Evolutionary conservation across 1,140 invertebrate genomes (phyloP), one percentile per base, ranked within the genome.

Genomic region (Cheumatopsyche charites): DNA sequence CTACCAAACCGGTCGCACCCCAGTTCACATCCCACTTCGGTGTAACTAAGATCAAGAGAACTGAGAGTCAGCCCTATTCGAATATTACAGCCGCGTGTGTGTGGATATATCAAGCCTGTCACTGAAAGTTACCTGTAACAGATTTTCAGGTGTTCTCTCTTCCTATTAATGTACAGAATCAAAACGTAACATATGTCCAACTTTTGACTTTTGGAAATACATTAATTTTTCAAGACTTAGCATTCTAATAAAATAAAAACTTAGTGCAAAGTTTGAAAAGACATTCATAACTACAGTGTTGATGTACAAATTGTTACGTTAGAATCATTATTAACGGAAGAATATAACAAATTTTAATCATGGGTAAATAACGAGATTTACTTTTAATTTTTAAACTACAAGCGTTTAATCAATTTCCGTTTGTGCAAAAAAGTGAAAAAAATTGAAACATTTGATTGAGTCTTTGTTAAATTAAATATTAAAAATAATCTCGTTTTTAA

Each of bases 141-240:
- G 88, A 88, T 86, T 87, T 87, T 89, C 88, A 89, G 87, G 87
- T 87, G 83, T 76, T 71, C 71, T 75, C 68, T 75, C 29, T 65
- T 61, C 55, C 71, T 67, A 62, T 71, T 62, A 9, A 47, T 41
- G 70, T 66, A 49, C 69, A 63, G 67, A 65, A 47, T 66, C 62
- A 45, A 23, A 63, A 68, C 67, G 41, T 66, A 75, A 69, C 73
- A 75, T 69, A 41, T 11, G 13, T 41, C 25, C 17, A 67, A 68
- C 13, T 68, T 52, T 58, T 4, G 21, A 15, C 12, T 13, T 15
- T 61, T 13, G 13, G 13, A 1, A 61, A 61, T 61, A 52, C 3
- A 52, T 52, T 5, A 52, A 21, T 52, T 52, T n/a, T n/a, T n/a
- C n/a, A n/a, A n/a, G n/a, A n/a, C 29, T 36, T 3, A 4, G 29